These are phyloP conservation scores for Synaphobranchus kaupii DNA, from an alignment of 2,797 vertebrate species.

Conservation along the genomic window DNA sequence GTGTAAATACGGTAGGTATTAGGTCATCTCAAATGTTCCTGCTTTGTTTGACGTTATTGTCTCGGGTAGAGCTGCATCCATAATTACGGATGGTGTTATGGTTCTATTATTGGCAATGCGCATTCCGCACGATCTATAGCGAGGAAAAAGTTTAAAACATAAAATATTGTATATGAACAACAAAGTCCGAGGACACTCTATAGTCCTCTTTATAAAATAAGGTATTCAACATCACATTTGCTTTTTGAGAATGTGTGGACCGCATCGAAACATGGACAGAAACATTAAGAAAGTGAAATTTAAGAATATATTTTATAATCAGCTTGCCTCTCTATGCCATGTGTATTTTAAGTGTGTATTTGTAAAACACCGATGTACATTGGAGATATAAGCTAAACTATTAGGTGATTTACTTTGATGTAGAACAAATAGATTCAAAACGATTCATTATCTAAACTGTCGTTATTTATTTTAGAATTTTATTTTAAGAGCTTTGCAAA, in stretches of 20 bases:
- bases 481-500: conserved; percentile 24
- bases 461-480: conserved; percentile 10
- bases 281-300: neutral
- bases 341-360: neutral
- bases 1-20: conserved; percentile 25
- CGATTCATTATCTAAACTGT: neutral
- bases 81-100: neutral
- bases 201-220: neutral
- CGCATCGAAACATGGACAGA: neutral
- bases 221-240: neutral
- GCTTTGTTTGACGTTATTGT: conserved; percentile 21
- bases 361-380: neutral
- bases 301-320: neutral
- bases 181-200: neutral
- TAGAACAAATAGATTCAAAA: neutral
- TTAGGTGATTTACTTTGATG: neutral
- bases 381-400: neutral
- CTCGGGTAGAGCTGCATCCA: neutral
- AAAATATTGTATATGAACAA: neutral
- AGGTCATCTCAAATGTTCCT: neutral
- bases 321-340: neutral
- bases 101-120: neutral
- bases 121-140: neutral
- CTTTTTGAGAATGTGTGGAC: neutral
- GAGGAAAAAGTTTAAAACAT: neutral